Conservation (phyloP, 2,797 vertebrate genomes). For the Alosa sapidissima region DNA sequence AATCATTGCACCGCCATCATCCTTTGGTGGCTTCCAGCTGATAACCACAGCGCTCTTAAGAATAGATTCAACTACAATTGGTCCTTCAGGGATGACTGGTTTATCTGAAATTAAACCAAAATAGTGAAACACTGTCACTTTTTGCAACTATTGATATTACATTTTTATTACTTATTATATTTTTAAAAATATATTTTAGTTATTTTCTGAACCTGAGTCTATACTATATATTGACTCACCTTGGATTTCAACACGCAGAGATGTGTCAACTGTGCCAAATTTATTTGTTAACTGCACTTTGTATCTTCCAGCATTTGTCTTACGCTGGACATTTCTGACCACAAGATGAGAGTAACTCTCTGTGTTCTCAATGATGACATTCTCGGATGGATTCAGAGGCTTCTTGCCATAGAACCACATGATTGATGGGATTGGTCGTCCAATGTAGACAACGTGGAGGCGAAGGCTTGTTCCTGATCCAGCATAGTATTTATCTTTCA, state of each 20-base stretch:
- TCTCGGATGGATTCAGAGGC: constrained; percentile 87
- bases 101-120: constrained; percentile 80
- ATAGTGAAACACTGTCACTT: neutral
- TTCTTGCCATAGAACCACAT: constrained; percentile 98
- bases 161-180: neutral
- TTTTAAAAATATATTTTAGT: neutral
- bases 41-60: constrained; percentile 92
- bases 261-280: constrained; percentile 88
- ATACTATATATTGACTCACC: constrained; percentile 72
- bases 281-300: constrained; percentile 95
- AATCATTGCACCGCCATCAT: constrained; percentile 93
- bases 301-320: constrained; percentile 93
- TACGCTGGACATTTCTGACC: constrained; percentile 93
- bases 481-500: constrained; percentile 93
- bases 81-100: constrained; percentile 88
- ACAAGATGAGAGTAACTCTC: constrained; percentile 96
- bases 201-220: neutral
- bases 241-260: constrained; percentile 95
- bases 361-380: constrained; percentile 92
- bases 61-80: constrained; percentile 89
- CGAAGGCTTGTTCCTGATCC: constrained; percentile 93
- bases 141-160: neutral
- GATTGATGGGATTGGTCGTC: constrained; percentile 95
- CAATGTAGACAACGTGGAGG: constrained; percentile 94
- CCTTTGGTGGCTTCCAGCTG: constrained; percentile 94